A percentile compares a stretch with the other conserved stretches of the same genome.
Evolutionary conservation across 2,113 vertebrate genomes (phyloP).

Genomic region (Micromys minutus): DNA sequence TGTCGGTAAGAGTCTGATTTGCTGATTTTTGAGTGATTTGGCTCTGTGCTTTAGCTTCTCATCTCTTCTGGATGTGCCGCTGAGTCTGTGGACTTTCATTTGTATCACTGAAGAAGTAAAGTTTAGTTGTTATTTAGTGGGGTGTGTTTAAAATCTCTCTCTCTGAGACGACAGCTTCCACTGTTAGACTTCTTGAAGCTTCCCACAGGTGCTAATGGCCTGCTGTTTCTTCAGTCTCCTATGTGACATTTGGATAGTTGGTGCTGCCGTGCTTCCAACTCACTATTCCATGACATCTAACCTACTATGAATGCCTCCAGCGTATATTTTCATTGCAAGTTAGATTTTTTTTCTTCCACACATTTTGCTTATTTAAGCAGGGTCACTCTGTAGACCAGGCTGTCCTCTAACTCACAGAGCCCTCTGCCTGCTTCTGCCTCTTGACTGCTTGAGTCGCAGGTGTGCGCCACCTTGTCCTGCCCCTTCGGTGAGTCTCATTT

Average conservation of each 20-base stretch:
- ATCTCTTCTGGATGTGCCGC: not conserved
- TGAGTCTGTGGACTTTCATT: not conserved
- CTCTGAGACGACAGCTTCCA: not conserved
- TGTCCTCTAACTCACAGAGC: not conserved
- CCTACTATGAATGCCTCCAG: not conserved
- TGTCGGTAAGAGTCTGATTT: not conserved
- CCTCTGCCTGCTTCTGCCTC: not conserved
- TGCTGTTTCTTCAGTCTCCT: not conserved
- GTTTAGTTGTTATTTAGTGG: not conserved
- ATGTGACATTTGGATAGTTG: not conserved
- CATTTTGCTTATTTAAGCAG: not conserved
- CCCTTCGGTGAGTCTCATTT: slow-evolving; percentile 4
- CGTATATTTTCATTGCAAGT: not conserved
- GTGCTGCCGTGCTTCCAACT: not conserved
- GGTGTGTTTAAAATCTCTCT: not conserved
- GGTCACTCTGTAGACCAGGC: not conserved
- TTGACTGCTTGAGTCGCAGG: not conserved
- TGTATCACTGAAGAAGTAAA: too few relatives aligned
- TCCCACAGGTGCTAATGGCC: not conserved
- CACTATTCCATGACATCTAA: not conserved
- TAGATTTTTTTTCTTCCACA: not conserved
- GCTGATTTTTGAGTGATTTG: not conserved
- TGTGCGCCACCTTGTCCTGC: not conserved
- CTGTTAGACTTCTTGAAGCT: not conserved
- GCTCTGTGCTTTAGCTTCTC: not conserved